Base-by-base conservation (phyloP, 2,888 invertebrate genomes). In the Arrhopalites spinosus region DNA sequence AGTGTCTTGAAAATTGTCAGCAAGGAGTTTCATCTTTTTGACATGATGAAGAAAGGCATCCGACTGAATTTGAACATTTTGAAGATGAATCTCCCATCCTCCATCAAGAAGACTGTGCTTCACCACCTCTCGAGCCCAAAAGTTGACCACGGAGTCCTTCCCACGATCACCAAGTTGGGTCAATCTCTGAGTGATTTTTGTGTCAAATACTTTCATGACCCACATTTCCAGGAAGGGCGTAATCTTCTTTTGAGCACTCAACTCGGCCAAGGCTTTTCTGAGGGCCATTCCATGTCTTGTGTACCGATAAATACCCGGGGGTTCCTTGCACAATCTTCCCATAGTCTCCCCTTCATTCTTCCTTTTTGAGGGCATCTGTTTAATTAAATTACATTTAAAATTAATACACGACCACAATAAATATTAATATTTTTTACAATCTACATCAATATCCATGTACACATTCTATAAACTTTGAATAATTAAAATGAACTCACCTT, bases 291-390 rank as follows among this genome's bases (percentile, higher is more conserved):
- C 59, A 15, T 36, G 43, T 43, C 45, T 59, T n/a, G 71, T 61
- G 25, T 56, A 71, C 13, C 71, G 43, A 30, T 59, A 71, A 17
- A 71, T 61, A 61, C 71, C 71, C 45, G 71, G 61, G 17, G 71
- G 71, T 30, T 71, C 71, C 30, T 50, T 53, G 5, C 27, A 30
- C 20, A 56, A 53, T n/a, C 13, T 20, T 20, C 27, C 45, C 25
- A 67, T 13, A 8, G 45, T 3, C 45, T 36, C 67, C 15, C 45
- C 23, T 45, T 45, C 8, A 23, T 45, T 45, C 20, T 45, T 67
- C 45, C 30, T 43, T 15, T 23, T 67, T 13, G 11, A 7, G 8
- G 56, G 56, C 70, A 70, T 70, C 56, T 70, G n/a, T 66, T 5
- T 11, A 20, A 25, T 25, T 25, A 5, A 25, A 25, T 11, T 45